Evolutionary conservation across 2,113 vertebrate genomes (phyloP), one percentile per base, ranked within the genome.

Genomic region (Periophthalmus modestus): DNA sequence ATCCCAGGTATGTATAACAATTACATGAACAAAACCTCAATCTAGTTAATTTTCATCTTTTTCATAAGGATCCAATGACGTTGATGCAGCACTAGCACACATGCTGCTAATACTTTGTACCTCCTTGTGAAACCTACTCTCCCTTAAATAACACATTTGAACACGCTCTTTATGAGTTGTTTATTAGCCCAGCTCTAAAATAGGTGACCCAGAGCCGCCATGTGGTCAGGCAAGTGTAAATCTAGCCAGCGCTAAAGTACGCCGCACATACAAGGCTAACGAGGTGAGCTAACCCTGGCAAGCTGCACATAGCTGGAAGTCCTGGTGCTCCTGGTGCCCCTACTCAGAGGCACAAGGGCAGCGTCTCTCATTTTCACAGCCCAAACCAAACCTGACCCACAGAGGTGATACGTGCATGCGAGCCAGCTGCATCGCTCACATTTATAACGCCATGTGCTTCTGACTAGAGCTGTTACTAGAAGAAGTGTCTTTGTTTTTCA

Each of bases 331-430:
- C 85, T 81, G 92, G 92, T 91, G 43, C 43, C 72, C 39, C 90
- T 83, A 92, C 89, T 94, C 92, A 93, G 88, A 82, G 89, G 91
- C 88, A 85, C 90, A 94, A 91, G 81, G 81, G 94, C 87, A 93
- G 89, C 76, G 88, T 92, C 95, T 94, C 90, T 91, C 93, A 90
- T 95, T 95, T 95, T 94, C 95, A 94, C 94, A 93, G 94, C 78
- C 73, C 18, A 74, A 77, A 94, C 48, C 85, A 80, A 93, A 93
- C 80, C 81, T 72, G 93, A 95, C 94, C 94, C 95, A 75, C 58
- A 61, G 74, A 78, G 66, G 78, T 81, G 88, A 90, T 88, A 85
- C 71, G 9, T 58, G 81, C 79, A 86, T 82, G 91, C 90, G 93
- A 94, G 48, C 48, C 48, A 52, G 48, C 54, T 57, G 54, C 21